These are phyloP conservation scores for Busseola fusca DNA, from an alignment of 2,888 invertebrate species.

Conservation along the genomic window DNA sequence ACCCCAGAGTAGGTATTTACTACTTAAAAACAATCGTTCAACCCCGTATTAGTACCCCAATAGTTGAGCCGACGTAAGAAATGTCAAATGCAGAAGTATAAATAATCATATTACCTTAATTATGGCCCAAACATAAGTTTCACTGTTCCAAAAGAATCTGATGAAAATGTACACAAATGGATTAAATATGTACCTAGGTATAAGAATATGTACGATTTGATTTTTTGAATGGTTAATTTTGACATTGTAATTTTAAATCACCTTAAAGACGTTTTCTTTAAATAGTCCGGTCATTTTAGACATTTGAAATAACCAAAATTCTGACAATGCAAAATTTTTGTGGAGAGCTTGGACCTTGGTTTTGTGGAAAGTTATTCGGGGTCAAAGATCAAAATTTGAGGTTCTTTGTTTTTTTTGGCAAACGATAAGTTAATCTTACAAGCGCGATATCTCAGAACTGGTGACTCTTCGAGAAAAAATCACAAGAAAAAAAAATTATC, in stretches of 20 bases:
- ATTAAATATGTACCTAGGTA: neutral
- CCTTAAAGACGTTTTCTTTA: neutral
- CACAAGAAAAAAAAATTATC: no score
- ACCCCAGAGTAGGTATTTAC: neutral
- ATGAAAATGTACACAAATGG: neutral
- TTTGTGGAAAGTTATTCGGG: no score
- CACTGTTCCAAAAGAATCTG: neutral
- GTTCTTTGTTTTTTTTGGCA: no score
- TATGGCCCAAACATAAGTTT: neutral
- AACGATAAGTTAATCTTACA: no score
- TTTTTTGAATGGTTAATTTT: neutral
- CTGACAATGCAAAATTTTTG: no score
- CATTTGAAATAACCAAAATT: no score
- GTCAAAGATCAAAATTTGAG: no score
- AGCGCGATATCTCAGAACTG: no score
- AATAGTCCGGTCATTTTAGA: no score
- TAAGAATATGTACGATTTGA: neutral
- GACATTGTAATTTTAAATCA: neutral
- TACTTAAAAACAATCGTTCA: neutral
- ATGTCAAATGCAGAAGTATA: neutral
- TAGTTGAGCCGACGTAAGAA: neutral
- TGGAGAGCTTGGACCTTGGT: no score
- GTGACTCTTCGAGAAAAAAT: no score
- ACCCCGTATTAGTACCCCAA: slow-evolving; percentile 6
- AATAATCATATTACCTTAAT: neutral